Evolutionary conservation across 2,797 vertebrate genomes (phyloP).

Genomic region (Eulemur mongoz): DNA sequence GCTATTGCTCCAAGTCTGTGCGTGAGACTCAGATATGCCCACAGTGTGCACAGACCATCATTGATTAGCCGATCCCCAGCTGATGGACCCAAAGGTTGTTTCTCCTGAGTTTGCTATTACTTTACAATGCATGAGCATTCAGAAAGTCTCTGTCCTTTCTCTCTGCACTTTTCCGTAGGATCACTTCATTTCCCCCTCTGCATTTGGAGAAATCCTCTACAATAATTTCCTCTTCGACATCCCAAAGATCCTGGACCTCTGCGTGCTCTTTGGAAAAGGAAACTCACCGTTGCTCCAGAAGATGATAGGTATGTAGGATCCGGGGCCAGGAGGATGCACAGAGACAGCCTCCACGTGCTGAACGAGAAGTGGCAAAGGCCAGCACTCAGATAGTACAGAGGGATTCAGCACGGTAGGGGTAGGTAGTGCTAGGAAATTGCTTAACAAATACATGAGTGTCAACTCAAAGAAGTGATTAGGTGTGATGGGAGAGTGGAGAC

Average conservation of each 20-base stretch:
- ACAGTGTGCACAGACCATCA: neutral
- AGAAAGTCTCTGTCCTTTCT: neutral
- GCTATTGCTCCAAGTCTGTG: neutral
- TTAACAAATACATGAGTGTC: neutral
- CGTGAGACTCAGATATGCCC: neutral
- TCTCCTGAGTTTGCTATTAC: neutral
- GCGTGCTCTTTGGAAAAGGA: slow-evolving; percentile 96
- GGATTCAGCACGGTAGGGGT: neutral
- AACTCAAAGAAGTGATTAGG: neutral
- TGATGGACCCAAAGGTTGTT: neutral
- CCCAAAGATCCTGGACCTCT: slow-evolving; percentile 98
- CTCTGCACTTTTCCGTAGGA: slow-evolving; percentile 86
- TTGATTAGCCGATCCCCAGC: neutral
- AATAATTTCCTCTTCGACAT: slow-evolving; percentile 98
- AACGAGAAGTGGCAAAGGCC: neutral
- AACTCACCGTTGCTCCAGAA: slow-evolving; percentile 93
- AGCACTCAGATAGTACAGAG: fast-evolving
- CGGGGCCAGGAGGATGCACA: neutral
- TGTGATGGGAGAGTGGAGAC: neutral
- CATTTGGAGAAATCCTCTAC: slow-evolving; percentile 97
- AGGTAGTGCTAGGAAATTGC: neutral
- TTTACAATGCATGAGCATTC: neutral
- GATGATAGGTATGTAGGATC: slow-evolving; percentile 92
- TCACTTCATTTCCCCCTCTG: slow-evolving; percentile 92
- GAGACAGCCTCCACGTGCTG: neutral